These are phyloP conservation scores for Amazona vittata DNA, from an alignment of 2,113 vertebrate species.

Conservation along the genomic window DNA sequence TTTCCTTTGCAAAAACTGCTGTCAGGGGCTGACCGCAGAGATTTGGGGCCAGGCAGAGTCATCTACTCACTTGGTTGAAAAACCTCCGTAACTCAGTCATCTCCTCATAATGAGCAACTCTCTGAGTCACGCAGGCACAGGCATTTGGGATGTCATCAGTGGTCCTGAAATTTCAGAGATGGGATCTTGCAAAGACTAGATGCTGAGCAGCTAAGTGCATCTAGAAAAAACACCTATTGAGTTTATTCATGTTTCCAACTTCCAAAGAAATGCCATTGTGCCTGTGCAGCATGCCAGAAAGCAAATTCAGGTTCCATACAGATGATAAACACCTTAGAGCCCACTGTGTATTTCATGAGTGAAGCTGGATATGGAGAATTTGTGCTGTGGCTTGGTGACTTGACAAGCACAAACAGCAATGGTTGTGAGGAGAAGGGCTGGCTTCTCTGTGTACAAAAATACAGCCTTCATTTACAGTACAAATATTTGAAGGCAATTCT, in stretches of 20 bases:
- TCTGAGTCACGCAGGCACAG: fast-evolving
- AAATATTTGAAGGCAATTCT: constrained; percentile 62
- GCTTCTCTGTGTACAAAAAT: neutral
- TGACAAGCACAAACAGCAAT: constrained; percentile 29
- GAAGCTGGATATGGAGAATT: neutral
- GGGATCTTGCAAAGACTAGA: neutral
- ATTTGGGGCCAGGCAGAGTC: neutral
- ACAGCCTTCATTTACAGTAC: constrained; percentile 11
- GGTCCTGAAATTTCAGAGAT: neutral
- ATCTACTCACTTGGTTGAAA: neutral
- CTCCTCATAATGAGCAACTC: neutral
- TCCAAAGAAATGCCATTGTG: neutral
- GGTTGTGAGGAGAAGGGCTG: constrained; percentile 3
- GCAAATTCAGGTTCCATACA: neutral
- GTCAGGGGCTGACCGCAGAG: neutral
- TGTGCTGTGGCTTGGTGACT: neutral
- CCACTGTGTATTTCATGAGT: neutral
- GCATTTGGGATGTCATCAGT: neutral
- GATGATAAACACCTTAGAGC: neutral
- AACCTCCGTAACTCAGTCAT: neutral
- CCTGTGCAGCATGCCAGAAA: neutral
- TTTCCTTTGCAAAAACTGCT: neutral
- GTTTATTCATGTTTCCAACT: neutral
- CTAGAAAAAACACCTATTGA: neutral
- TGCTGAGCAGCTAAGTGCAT: neutral